phyloP scores from a whole-genome alignment of 1,140 invertebrate species.

The Ridgeia piscesae region DNA sequence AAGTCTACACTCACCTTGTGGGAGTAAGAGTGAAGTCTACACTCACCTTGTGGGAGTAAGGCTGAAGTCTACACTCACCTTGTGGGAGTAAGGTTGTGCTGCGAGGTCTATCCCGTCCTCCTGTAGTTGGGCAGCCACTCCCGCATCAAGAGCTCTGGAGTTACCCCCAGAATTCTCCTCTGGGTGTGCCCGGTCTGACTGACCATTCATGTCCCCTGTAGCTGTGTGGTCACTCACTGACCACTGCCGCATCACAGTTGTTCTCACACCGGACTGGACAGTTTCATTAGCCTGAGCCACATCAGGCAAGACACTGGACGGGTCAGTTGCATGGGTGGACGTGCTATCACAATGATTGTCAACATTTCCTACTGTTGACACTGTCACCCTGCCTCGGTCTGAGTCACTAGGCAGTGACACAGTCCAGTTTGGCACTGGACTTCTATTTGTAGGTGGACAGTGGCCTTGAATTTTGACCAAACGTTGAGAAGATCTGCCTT shows the following conservation, averaged over 20 bases:
- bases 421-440: neutral
- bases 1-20: too few species aligned
- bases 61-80: conserved; percentile 34
- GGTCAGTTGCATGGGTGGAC: neutral
- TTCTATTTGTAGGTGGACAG: neutral
- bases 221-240: neutral
- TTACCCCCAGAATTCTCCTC: neutral
- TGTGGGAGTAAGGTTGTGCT: conserved; percentile 52
- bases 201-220: neutral
- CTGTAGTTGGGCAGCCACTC: conserved; percentile 48
- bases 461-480: neutral
- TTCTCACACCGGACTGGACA: neutral
- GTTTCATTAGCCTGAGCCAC: neutral
- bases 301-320: neutral
- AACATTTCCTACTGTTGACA: neutral
- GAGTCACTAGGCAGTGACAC: neutral
- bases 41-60: too few species aligned
- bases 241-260: neutral
- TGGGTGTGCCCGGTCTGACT: too few species aligned
- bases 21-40: too few species aligned
- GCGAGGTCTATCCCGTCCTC: conserved; percentile 57
- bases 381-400: neutral
- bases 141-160: neutral
- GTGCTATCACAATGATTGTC: neutral
- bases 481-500: neutral